Conservation (phyloP, 1,140 invertebrate species). For the Bombus consobrinus region DNA sequence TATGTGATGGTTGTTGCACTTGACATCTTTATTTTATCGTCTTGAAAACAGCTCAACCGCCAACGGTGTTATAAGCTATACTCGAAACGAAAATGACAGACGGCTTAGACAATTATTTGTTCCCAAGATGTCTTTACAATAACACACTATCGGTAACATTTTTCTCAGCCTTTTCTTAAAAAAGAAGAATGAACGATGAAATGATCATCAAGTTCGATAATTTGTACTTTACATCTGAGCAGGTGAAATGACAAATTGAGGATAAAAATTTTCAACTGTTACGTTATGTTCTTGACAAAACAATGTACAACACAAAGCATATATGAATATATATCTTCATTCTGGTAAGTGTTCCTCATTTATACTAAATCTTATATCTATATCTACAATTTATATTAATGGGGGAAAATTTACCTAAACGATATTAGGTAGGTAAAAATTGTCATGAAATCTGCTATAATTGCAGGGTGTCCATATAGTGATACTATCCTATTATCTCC, state of each 20-base stretch:
- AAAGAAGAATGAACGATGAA: slow-evolving; percentile 49
- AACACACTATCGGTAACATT: slow-evolving; percentile 57
- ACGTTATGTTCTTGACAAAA: slow-evolving; percentile 47
- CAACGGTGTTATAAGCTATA: slow-evolving; percentile 33
- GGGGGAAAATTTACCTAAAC: slow-evolving; percentile 63
- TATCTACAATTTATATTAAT: slow-evolving; percentile 74
- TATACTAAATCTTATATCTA: slow-evolving; percentile 61
- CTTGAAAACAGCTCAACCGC: slow-evolving; percentile 68
- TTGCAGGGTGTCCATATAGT: slow-evolving; percentile 56
- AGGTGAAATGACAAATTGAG: slow-evolving; percentile 54
- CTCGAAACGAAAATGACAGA: slow-evolving; percentile 47
- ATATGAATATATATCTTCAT: slow-evolving; percentile 51
- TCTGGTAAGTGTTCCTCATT: slow-evolving; percentile 34
- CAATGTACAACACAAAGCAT: slow-evolving; percentile 62
- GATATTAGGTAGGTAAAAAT: slow-evolving; percentile 65
- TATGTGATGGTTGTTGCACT: slow-evolving; percentile 34
- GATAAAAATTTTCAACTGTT: slow-evolving; percentile 52
- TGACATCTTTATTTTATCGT: slow-evolving; percentile 44
- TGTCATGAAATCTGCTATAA: slow-evolving; percentile 70
- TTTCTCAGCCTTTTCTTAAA: slow-evolving; percentile 59
- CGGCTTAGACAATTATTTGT: slow-evolving; percentile 67
- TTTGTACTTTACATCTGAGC: slow-evolving; percentile 66
- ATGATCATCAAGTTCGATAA: slow-evolving; percentile 60
- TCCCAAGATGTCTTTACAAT: slow-evolving; percentile 64
- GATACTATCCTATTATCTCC: slow-evolving; percentile 45